Evolutionary conservation across 2,888 invertebrate species (phyloP).

Genomic region (Megalurothrips usitatus): DNA sequence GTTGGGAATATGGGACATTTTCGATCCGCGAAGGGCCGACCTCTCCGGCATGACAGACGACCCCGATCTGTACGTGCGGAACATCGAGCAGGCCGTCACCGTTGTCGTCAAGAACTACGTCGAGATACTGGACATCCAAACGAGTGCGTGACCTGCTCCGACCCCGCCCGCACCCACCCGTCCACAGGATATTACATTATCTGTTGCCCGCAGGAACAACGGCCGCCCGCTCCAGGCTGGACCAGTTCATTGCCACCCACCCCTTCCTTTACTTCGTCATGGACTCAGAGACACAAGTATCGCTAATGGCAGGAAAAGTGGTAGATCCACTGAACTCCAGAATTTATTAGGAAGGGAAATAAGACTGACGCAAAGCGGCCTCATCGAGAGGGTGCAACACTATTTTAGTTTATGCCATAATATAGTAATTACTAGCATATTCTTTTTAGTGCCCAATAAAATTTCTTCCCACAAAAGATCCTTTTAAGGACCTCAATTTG

Average conservation of each 20-base stretch:
- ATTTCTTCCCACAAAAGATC: not conserved
- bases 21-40: slow-evolving; percentile 74
- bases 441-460: too few relatives aligned
- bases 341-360: slow-evolving; percentile 58
- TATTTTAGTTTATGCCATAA: not conserved
- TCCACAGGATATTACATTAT: slow-evolving; percentile 37
- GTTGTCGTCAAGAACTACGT: slow-evolving; percentile 75
- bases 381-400: not conserved
- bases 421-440: not conserved
- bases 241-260: slow-evolving; percentile 71
- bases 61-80: slow-evolving; percentile 71
- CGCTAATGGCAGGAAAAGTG: slow-evolving; percentile 77
- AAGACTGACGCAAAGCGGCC: not conserved
- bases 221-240: slow-evolving; percentile 49
- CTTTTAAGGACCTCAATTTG: not conserved
- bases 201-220: slow-evolving; percentile 44
- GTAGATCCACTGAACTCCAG: slow-evolving; percentile 77
- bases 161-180: not conserved
- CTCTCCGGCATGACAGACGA: slow-evolving; percentile 74
- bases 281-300: slow-evolving; percentile 72
- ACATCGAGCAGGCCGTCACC: slow-evolving; percentile 78
- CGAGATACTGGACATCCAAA: slow-evolving; percentile 48
- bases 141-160: not conserved
- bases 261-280: slow-evolving; percentile 82
- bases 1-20: slow-evolving; percentile 72